phyloP scores from a whole-genome alignment of 2,888 invertebrate genomes.

The Cyaniris semiargus region DNA sequence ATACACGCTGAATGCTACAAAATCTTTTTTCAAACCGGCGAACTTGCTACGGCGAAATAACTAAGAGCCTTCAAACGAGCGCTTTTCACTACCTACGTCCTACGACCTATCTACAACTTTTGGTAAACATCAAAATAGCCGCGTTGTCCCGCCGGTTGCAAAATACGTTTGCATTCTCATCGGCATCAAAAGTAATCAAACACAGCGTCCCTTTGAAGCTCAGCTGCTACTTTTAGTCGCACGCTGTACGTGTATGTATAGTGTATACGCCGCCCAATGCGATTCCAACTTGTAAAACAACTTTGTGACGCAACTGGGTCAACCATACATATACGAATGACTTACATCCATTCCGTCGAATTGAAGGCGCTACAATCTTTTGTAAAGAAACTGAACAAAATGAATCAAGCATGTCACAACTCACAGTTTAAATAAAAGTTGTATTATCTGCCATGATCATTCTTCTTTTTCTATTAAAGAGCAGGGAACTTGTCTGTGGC shows the following conservation, averaged over 20 bases:
- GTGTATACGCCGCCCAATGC: not conserved
- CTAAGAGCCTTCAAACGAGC: conserved; percentile 22
- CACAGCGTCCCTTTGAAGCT: conserved; percentile 3
- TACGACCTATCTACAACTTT: not conserved
- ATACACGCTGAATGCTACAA: conserved; percentile 16
- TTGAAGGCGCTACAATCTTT: conserved; percentile 11
- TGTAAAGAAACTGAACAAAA: not conserved
- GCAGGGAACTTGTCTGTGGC: too few relatives aligned
- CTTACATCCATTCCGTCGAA: conserved; percentile 3
- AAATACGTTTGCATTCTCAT: conserved; percentile 16
- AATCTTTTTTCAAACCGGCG: conserved; percentile 18
- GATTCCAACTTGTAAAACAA: conserved; percentile 6
- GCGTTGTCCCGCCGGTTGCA: conserved; percentile 6
- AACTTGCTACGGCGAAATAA: conserved; percentile 25
- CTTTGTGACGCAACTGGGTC: conserved; percentile 21
- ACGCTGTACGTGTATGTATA: not conserved
- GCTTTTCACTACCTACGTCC: conserved; percentile 7
- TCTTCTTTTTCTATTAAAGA: not conserved
- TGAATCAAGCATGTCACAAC: not conserved
- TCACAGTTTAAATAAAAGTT: not conserved
- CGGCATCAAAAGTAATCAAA: conserved; percentile 18
- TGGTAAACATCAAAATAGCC: conserved; percentile 13
- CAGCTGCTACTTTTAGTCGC: conserved; percentile 2
- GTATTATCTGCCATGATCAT: not conserved
- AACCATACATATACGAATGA: conserved; percentile 2